Evolutionary conservation across 1,140 invertebrate species (phyloP).

Genomic region (Drosophila sp.): DNA sequence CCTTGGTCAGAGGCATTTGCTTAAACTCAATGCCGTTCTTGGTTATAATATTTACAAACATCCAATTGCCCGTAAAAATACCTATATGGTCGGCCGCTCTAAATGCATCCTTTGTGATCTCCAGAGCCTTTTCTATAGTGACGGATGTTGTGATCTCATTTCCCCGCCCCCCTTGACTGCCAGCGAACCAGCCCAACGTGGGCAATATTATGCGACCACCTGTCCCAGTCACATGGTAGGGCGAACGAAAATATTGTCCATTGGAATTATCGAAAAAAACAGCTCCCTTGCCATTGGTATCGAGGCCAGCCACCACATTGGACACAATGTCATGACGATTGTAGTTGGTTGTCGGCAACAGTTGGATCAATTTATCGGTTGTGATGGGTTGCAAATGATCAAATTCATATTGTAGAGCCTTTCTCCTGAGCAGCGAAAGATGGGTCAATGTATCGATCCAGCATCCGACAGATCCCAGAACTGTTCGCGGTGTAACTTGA

Average conservation of each 20-base stretch:
- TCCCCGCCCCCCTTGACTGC: slow-evolving; percentile 86
- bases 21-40: slow-evolving; percentile 89
- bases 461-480: slow-evolving; percentile 95
- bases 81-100: slow-evolving; percentile 98
- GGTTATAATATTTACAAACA: slow-evolving; percentile 95
- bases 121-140: slow-evolving; percentile 86
- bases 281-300: slow-evolving; percentile 93
- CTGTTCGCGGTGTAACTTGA: slow-evolving; percentile 90
- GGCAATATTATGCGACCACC: slow-evolving; percentile 91
- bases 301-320: slow-evolving; percentile 96
- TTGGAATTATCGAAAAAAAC: slow-evolving; percentile 98
- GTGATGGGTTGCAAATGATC: slow-evolving; percentile 97
- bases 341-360: slow-evolving; percentile 98
- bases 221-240: slow-evolving; percentile 93
- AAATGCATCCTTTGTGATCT: slow-evolving; percentile 96
- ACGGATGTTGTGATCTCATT: slow-evolving; percentile 93
- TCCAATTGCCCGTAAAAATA: slow-evolving; percentile 97
- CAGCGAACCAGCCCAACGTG: slow-evolving; percentile 90
- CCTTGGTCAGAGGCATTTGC: too few species aligned
- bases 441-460: slow-evolving; percentile 96
- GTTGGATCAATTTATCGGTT: slow-evolving; percentile 95
- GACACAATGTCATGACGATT: slow-evolving; percentile 98
- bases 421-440: slow-evolving; percentile 92
- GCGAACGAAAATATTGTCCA: slow-evolving; percentile 93
- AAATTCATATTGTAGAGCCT: slow-evolving; percentile 95